These are phyloP conservation scores for Sebastes itinus DNA, from an alignment of 2,797 vertebrate genomes.

Conservation along the genomic window DNA sequence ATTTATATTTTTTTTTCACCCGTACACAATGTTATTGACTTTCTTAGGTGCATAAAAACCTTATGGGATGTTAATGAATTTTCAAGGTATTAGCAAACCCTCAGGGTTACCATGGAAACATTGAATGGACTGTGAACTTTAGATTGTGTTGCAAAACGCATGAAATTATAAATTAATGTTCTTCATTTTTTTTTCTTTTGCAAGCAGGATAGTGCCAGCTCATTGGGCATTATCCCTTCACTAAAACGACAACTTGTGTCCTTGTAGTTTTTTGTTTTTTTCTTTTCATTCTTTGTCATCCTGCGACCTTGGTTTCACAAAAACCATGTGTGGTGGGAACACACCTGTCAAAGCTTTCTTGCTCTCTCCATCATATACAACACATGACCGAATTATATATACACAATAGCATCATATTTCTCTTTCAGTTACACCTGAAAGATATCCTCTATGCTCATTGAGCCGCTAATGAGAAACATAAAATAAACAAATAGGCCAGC, in stretches of 20 bases:
- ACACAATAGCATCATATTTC: background rate
- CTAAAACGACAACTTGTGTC: background rate
- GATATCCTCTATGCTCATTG: background rate
- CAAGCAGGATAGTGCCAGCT: too few relatives aligned
- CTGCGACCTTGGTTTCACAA: slow-evolving; percentile 41
- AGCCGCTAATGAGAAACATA: slow-evolving; percentile 22
- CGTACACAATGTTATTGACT: too few relatives aligned
- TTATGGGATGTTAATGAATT: too few relatives aligned
- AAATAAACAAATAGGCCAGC: slow-evolving; percentile 20
- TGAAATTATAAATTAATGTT: too few relatives aligned
- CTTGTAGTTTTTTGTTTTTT: background rate
- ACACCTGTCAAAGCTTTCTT: slow-evolving; percentile 39
- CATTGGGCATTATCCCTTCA: too few relatives aligned
- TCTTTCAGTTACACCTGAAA: background rate
- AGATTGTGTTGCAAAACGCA: too few relatives aligned
- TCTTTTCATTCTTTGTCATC: background rate
- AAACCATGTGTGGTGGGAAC: slow-evolving; percentile 22
- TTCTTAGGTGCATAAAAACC: too few relatives aligned
- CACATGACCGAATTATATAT: background rate
- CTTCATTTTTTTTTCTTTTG: too few relatives aligned
- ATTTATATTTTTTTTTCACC: too few relatives aligned
- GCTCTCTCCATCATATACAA: background rate
- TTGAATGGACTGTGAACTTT: too few relatives aligned
- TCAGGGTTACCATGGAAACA: too few relatives aligned
- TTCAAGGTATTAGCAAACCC: too few relatives aligned